Evolutionary conservation across 1,140 invertebrate species (phyloP), one percentile per base, ranked within the genome.

Genomic region (Pseudachorutes palmiensis): DNA sequence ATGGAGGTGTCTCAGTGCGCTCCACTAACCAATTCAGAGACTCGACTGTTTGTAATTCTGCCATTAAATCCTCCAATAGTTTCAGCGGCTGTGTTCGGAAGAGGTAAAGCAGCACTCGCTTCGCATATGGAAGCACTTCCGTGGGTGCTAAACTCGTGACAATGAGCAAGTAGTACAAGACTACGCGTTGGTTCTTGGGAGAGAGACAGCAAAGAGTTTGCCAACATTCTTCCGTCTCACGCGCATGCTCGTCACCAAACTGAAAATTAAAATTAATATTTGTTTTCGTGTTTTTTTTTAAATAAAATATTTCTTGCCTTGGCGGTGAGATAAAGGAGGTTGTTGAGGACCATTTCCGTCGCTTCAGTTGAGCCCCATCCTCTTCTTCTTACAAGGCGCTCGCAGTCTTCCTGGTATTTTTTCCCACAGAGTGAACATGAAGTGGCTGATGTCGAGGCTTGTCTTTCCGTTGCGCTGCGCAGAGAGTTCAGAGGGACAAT

Each of bases 341-440:
- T 99, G 78, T 98, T 99, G 26, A 99, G 83, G 24, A 99, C 92
- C 92, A 99, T 97, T 82, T 99, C 95, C 0, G 97, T 98, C n/a
- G 96, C 96, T 81, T 98, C 93, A 0, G 91, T 92, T 0, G 93
- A 97, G 24, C 96, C 96, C 86, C 95, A 97, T 0, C 94, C 95
- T 80, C 96, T 93, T 80, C 96, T 93, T 62, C 90, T 84, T 3
- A 90, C 82, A 1, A 82, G 55, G 33, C 72, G 66, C 29, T 67
- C 82, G 16, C 84, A 82, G 5, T 85, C 80, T 1, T 81, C 78
- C 0, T 83, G 82, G 48, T 65, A 65, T 30, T 57, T 70, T 2
- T 67, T 2, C 1, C 72, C 69, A 61, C 72, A 73, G 2, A 73
- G 28, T 5, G 72, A 71, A 51, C 72, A 73, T 14, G 72, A 70